Percentiles rank a stretch among this genome's conserved stretches.
Evolutionary conservation across 2,888 invertebrate genomes (phyloP).

Genomic region (Volucella zonaria): DNA sequence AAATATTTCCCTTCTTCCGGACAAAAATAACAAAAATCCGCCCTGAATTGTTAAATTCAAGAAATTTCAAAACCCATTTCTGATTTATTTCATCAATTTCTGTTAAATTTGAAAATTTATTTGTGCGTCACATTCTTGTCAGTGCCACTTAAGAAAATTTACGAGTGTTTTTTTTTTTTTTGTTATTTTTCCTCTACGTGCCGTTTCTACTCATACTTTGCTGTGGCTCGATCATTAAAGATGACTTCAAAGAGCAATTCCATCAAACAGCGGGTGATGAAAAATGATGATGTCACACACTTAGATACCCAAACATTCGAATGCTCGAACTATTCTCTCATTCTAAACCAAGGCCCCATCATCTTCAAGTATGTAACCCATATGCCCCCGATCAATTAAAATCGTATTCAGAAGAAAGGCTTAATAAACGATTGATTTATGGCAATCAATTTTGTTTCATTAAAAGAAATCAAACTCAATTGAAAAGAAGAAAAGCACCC

Average conservation of each 20-base stretch:
- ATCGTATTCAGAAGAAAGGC: constrained; percentile 60
- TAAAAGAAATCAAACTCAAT: constrained; percentile 73
- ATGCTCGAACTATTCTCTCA: not conserved
- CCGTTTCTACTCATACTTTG: not conserved
- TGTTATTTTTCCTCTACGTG: not conserved
- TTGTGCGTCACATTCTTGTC: constrained; percentile 8
- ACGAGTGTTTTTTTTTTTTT: too few species aligned
- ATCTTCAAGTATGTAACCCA: constrained; percentile 46
- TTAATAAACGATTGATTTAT: constrained; percentile 73
- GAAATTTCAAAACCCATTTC: too few species aligned
- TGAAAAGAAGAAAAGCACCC: constrained; percentile 46
- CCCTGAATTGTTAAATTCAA: too few species aligned
- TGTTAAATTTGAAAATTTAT: not conserved
- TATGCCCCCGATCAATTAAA: constrained; percentile 65
- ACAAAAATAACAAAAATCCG: too few species aligned
- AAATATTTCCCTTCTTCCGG: too few species aligned
- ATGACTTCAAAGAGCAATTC: constrained; percentile 47
- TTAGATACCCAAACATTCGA: not conserved
- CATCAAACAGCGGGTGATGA: constrained; percentile 58
- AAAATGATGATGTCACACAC: constrained; percentile 56
- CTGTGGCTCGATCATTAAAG: constrained; percentile 27
- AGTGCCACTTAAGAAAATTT: too few species aligned
- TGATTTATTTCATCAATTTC: too few species aligned
- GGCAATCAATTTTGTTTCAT: constrained; percentile 73
- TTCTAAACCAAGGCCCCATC: constrained; percentile 14